Conservation (phyloP, 2,888 invertebrate species). For the Miltochrista miniata region DNA sequence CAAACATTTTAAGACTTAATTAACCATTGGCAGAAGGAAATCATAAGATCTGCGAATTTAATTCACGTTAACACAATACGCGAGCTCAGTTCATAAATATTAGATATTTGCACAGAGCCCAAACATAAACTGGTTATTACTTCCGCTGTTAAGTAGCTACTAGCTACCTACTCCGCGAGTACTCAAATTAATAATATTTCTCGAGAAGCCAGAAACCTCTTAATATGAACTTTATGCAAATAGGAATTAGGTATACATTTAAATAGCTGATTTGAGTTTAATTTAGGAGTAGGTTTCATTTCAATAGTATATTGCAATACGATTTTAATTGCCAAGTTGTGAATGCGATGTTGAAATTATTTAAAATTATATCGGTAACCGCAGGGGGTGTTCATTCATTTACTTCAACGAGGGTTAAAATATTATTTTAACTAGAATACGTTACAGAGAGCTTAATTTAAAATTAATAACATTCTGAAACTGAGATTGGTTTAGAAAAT, state of each 20-base stretch:
- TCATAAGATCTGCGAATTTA: slow-evolving; percentile 19
- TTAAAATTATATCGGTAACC: neutral
- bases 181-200: slow-evolving; percentile 34
- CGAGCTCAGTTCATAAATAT: slow-evolving; percentile 29
- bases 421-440: neutral
- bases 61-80: slow-evolving; percentile 30
- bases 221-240: slow-evolving; percentile 12
- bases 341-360: slow-evolving; percentile 9
- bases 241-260: slow-evolving; percentile 20
- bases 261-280: slow-evolving; percentile 23
- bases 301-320: slow-evolving; percentile 39
- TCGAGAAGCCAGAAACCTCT: slow-evolving; percentile 14
- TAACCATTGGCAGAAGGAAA: neutral
- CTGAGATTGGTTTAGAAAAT: no score
- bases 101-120: slow-evolving; percentile 30
- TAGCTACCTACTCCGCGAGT: slow-evolving; percentile 17
- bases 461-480: neutral
- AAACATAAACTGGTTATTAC: slow-evolving; percentile 36
- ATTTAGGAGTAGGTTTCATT: slow-evolving; percentile 37
- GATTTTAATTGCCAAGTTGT: slow-evolving; percentile 41
- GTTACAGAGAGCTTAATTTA: neutral
- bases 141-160: slow-evolving; percentile 15
- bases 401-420: neutral
- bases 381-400: neutral
- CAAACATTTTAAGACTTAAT: neutral